Percentiles rank a stretch among this genome's conserved stretches.
These are phyloP conservation scores for Arrhamphus sclerolepis DNA, from an alignment of 2,797 vertebrate species.

Conservation along the genomic window DNA sequence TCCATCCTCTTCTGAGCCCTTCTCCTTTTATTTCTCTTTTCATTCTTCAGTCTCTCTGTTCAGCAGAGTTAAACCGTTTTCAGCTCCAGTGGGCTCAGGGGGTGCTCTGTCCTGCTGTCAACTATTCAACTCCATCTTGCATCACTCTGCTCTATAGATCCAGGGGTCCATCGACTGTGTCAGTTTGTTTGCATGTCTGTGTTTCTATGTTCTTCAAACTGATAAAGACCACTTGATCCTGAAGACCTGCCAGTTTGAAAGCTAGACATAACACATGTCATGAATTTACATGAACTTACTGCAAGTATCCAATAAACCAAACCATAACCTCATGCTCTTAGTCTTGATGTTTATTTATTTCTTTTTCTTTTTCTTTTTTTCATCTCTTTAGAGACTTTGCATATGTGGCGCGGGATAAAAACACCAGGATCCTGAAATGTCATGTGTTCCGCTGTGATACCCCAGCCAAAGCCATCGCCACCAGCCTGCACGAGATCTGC, in stretches of 20 bases:
- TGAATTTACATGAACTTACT: too few species aligned
- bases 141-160: conserved; percentile 63
- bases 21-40: conserved; percentile 17
- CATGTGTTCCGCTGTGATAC: conserved; percentile 99
- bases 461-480: conserved; percentile 98
- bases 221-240: conserved; percentile 64
- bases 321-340: neutral
- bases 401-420: conserved; percentile 96
- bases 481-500: conserved; percentile 98
- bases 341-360: neutral
- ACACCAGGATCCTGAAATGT: conserved; percentile 98
- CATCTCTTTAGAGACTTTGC: conserved; percentile 91
- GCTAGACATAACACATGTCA: neutral
- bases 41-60: conserved; percentile 30
- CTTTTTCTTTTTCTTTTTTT: conserved; percentile 6
- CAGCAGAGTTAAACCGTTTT: conserved; percentile 46
- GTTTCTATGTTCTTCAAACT: conserved; percentile 41
- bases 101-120: conserved; percentile 51
- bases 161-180: conserved; percentile 43
- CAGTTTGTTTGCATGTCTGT: conserved; percentile 3
- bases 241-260: conserved; percentile 23
- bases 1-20: conserved; percentile 18
- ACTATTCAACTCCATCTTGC: conserved; percentile 50
- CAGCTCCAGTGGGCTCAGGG: conserved; percentile 42
- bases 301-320: too few species aligned